Base-by-base conservation (phyloP, 2,888 invertebrate species). In the Patella pellucida region DNA sequence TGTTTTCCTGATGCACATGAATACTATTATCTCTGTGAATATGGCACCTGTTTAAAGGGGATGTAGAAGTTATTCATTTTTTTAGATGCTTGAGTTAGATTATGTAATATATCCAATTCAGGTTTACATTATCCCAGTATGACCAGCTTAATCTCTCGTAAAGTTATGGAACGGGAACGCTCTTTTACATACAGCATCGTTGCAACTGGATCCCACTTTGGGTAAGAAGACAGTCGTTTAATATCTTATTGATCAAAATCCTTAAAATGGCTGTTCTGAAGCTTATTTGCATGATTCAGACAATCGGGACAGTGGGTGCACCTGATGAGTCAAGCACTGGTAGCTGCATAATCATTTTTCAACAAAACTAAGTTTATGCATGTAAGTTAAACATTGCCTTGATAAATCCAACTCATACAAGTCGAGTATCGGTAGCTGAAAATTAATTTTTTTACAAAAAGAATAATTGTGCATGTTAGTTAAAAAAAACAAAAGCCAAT, bases 41-140 rank as follows among this genome's bases (percentile, higher is more conserved):
- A 41, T 41, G 9, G 41, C 9, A 7, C 9, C 9, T 41, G 41
- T 41, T 41, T 41, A 41, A 41, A 41, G 9, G 41, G 9, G 41
- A 41, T 41, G 41, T 41, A 41, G 41, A 41, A 7, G 9, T 41
- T 41, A 41, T 41, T 41, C 5, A 41, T 41, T 41, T 41, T n/a
- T 1, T 41, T 41, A 41, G 41, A 41, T 41, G 9, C 41, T 41
- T 0, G 41, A 41, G 41, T 41, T 41, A 41, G 41, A 41, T 9
- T 41, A 9, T 41, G 71, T 7, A 52, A 27, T 52, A 51, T 41
- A 15, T 76, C n/a, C 77, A 76, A 75, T 76, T 74, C 84, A 92
- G 93, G 94, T 73, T 93, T 94, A 69, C 94, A 94, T 89, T 94
- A 94, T 90, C 95, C 95, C 72, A 93, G 94, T 84, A 93, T 94